phyloP scores from a whole-genome alignment of 2,888 invertebrate species.

The Colletes collaris region DNA sequence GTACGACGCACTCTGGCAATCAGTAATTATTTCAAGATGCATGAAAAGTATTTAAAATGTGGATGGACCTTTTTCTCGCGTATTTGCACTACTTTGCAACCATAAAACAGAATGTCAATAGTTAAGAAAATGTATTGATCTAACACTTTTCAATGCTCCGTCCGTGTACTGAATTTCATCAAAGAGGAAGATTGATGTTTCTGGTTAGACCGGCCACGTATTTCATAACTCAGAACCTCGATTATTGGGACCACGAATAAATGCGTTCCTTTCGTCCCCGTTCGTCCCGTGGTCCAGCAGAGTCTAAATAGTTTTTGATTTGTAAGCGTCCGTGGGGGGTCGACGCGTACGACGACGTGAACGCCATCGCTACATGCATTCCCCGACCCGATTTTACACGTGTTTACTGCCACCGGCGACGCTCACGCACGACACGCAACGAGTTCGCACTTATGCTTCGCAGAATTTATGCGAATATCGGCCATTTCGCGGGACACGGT shows the following conservation, averaged over 20 bases:
- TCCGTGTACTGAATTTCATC: too few species aligned
- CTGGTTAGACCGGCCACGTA: not conserved
- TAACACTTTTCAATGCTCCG: too few species aligned
- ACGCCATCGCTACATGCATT: conserved; percentile 53
- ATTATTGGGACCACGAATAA: conserved; percentile 70
- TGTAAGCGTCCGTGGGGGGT: conserved; percentile 63
- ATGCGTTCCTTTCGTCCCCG: conserved; percentile 29
- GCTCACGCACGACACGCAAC: conserved; percentile 51
- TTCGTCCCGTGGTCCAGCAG: conserved; percentile 11
- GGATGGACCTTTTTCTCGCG: too few species aligned
- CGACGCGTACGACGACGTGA: conserved; percentile 43
- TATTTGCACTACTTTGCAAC: too few species aligned
- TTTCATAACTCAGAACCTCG: conserved; percentile 64
- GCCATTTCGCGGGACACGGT: conserved; percentile 17
- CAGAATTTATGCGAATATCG: conserved; percentile 57
- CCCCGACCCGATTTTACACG: conserved; percentile 57
- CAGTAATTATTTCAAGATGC: too few species aligned
- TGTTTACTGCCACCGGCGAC: conserved; percentile 61
- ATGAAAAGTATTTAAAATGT: too few species aligned
- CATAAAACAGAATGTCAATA: too few species aligned
- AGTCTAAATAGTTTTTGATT: conserved; percentile 62
- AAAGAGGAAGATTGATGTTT: too few species aligned
- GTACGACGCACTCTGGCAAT: too few species aligned
- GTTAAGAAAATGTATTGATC: too few species aligned
- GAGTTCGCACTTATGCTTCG: conserved; percentile 18